phyloP scores from a whole-genome alignment of 2,797 vertebrate species.

The Cirrhinus mrigala region DNA sequence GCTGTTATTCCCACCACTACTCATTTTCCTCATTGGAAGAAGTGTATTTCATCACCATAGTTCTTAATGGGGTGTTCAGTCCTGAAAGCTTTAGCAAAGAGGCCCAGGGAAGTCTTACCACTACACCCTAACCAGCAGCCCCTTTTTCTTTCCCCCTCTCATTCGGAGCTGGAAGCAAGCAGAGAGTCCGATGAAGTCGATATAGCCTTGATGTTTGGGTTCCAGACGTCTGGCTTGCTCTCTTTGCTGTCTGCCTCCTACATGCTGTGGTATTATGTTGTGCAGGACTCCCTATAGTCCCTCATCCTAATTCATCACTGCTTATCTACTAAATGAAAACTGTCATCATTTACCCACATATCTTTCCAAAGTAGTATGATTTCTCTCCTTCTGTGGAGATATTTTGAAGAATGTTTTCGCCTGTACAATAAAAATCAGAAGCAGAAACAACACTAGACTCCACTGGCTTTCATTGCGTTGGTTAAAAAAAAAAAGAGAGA shows the following conservation, averaged over 20 bases:
- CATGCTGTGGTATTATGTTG: slow-evolving; percentile 42
- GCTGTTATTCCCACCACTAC: slow-evolving; percentile 29
- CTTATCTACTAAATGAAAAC: slow-evolving; percentile 40
- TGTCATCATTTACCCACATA: slow-evolving; percentile 35
- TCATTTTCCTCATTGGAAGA: slow-evolving; percentile 4
- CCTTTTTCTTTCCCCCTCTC: slow-evolving; percentile 6
- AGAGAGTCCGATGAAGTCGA: slow-evolving; percentile 48
- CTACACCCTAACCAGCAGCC: not conserved
- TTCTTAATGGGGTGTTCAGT: slow-evolving; percentile 23
- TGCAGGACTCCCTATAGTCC: slow-evolving; percentile 34
- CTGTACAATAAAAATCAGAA: not conserved
- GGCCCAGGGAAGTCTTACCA: slow-evolving; percentile 14
- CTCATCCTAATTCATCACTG: slow-evolving; percentile 38
- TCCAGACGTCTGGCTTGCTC: slow-evolving; percentile 36
- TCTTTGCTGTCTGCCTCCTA: slow-evolving; percentile 42
- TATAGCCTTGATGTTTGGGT: slow-evolving; percentile 48
- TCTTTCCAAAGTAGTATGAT: slow-evolving; percentile 17
- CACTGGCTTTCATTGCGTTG: not conserved
- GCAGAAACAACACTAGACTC: not conserved
- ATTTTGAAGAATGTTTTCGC: not conserved
- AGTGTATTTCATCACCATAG: slow-evolving; percentile 1
- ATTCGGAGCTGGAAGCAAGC: slow-evolving; percentile 44
- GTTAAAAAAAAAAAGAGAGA: not conserved
- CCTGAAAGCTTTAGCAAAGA: not conserved
- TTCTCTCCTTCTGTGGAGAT: too few relatives aligned